Evolutionary conservation across 2,113 vertebrate species (phyloP).

Genomic region (Elephantulus edwardii): DNA sequence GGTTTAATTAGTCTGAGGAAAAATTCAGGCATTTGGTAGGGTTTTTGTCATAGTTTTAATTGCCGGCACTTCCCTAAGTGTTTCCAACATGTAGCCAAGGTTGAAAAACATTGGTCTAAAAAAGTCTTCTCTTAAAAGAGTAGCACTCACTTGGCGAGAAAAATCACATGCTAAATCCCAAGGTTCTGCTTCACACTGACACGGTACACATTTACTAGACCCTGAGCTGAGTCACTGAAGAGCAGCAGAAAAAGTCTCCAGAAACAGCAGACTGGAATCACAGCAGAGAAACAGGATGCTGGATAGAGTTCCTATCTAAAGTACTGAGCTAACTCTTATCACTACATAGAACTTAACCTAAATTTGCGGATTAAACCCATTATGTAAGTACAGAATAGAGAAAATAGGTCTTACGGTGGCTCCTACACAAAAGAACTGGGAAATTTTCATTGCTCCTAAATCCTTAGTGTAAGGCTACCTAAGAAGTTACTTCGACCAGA

Average conservation of each 20-base stretch:
- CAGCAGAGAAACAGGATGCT: neutral
- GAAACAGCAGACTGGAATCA: constrained; percentile 29
- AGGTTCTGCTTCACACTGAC: neutral
- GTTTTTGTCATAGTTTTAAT: neutral
- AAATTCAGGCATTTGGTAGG: neutral
- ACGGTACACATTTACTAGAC: neutral
- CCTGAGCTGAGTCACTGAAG: neutral
- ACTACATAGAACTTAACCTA: constrained; percentile 18
- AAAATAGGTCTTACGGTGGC: neutral
- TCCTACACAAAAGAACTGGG: neutral
- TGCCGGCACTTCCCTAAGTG: constrained; percentile 25
- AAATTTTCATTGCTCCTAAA: neutral
- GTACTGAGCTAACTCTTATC: constrained; percentile 17
- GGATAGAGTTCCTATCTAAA: constrained; percentile 32
- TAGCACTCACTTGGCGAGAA: neutral
- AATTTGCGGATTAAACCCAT: neutral
- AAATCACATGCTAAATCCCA: neutral
- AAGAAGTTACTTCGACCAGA: constrained; percentile 34
- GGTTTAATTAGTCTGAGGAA: neutral
- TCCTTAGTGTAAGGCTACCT: neutral
- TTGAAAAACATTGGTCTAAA: neutral
- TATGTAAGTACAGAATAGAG: neutral
- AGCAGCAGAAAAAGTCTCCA: neutral
- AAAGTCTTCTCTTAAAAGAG: neutral
- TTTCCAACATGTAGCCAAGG: constrained; percentile 15